phyloP scores from a whole-genome alignment of 1,140 invertebrate genomes.

The Lepidotrigona ventralis region DNA sequence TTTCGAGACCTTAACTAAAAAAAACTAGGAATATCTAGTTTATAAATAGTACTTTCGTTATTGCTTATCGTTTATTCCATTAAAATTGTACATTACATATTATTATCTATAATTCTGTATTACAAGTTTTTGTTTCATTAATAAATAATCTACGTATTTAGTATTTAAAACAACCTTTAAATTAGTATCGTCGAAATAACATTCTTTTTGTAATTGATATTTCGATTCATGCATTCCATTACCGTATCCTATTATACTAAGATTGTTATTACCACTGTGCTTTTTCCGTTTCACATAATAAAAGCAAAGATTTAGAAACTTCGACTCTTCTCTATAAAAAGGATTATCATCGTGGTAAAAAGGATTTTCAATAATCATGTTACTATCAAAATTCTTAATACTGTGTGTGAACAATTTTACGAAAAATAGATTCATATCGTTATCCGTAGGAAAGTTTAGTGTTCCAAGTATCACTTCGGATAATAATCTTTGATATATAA shows the following conservation, averaged over 20 bases:
- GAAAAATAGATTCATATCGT: constrained; percentile 5
- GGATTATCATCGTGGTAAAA: constrained; percentile 64
- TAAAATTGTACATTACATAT: constrained; percentile 26
- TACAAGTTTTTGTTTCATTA: constrained; percentile 57
- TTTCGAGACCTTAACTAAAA: constrained; percentile 43
- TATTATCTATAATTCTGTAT: constrained; percentile 31
- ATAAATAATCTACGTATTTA: constrained; percentile 62
- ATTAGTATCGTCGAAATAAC: constrained; percentile 45
- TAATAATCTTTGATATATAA: constrained; percentile 44
- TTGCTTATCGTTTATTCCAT: constrained; percentile 20
- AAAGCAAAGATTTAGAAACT: constrained; percentile 66
- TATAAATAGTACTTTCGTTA: constrained; percentile 16
- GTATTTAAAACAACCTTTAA: constrained; percentile 55
- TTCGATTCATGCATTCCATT: constrained; percentile 20
- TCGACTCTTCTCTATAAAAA: constrained; percentile 64
- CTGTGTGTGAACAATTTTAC: constrained; percentile 35
- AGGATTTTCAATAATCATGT: constrained; percentile 57
- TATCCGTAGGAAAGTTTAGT: background rate
- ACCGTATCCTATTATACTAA: background rate
- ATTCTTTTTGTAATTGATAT: constrained; percentile 45
- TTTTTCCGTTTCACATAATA: constrained; percentile 25
- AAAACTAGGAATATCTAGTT: background rate
- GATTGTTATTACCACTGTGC: background rate
- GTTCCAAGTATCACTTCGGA: constrained; percentile 12
- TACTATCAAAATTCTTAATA: constrained; percentile 24